phyloP scores from a whole-genome alignment of 2,888 invertebrate genomes.

The Drosophila quinaria region DNA sequence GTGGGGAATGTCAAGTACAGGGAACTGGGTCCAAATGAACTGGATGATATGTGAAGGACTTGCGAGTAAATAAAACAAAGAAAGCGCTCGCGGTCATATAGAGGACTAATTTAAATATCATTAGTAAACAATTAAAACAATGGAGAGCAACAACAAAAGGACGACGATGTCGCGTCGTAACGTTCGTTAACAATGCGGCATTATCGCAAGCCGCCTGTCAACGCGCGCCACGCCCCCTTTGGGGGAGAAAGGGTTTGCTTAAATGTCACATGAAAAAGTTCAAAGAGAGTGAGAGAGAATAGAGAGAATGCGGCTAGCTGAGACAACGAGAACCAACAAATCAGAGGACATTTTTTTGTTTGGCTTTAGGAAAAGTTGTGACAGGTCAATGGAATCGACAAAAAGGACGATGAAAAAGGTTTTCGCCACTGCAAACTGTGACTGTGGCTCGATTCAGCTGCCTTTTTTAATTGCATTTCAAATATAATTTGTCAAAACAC shows the following conservation, averaged over 20 bases:
- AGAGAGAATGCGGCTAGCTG: neutral
- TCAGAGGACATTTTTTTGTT: slow-evolving; percentile 52
- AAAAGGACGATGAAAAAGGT: slow-evolving; percentile 26
- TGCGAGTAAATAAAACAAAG: slow-evolving; percentile 46
- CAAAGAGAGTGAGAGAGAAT: neutral
- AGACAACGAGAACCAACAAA: slow-evolving; percentile 26
- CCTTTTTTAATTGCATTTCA: slow-evolving; percentile 55
- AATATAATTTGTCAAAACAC: slow-evolving; percentile 65
- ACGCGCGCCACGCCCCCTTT: slow-evolving; percentile 53
- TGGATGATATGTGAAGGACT: slow-evolving; percentile 15
- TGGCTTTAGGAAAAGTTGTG: slow-evolving; percentile 58
- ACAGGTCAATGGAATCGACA: slow-evolving; percentile 51
- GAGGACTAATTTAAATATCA: slow-evolving; percentile 82
- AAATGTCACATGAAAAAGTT: slow-evolving; percentile 43
- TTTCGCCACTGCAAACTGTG: slow-evolving; percentile 11
- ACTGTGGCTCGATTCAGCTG: neutral
- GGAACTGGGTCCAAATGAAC: slow-evolving; percentile 37
- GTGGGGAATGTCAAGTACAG: neutral
- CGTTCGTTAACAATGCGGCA: slow-evolving; percentile 46
- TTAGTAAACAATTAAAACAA: slow-evolving; percentile 78
- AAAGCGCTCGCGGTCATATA: slow-evolving; percentile 65
- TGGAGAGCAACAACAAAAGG: slow-evolving; percentile 36
- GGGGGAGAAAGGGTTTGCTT: slow-evolving; percentile 22
- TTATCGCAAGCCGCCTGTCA: slow-evolving; percentile 57
- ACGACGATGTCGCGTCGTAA: neutral